Evolutionary conservation across 2,888 invertebrate genomes (phyloP).

Genomic region (Eupithecia pulchellata): DNA sequence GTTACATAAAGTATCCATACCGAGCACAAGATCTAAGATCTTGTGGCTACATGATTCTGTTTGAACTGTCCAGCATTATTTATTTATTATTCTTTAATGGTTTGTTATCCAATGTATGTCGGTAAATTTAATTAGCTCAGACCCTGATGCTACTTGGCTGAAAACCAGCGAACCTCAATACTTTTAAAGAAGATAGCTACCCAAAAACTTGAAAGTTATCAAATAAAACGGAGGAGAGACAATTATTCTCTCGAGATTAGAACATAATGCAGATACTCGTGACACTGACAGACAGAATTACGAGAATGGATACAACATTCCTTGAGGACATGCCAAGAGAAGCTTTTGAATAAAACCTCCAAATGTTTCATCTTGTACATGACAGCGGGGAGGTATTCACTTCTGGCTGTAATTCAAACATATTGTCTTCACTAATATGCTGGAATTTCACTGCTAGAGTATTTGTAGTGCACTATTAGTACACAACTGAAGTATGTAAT

Average conservation of each 20-base stretch:
- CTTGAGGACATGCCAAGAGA: conserved; percentile 8
- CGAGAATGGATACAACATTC: background rate
- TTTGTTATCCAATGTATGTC: background rate
- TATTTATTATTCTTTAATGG: too few species aligned
- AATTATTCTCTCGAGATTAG: background rate
- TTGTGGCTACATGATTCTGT: too few species aligned
- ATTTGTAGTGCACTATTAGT: conserved; percentile 32
- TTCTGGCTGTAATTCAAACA: conserved; percentile 47
- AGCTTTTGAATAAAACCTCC: background rate
- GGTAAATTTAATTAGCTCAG: background rate
- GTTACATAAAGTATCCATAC: too few species aligned
- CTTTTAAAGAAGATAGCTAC: background rate
- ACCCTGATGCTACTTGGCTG: background rate
- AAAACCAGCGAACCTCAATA: background rate
- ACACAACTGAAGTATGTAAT: conserved; percentile 8
- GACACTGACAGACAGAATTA: conserved; percentile 10
- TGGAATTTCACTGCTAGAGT: conserved; percentile 43
- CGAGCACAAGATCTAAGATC: too few species aligned
- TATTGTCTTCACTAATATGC: conserved; percentile 45
- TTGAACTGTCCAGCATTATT: too few species aligned
- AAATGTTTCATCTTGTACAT: conserved; percentile 11
- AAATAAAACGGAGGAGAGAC: background rate
- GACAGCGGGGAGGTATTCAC: conserved; percentile 28
- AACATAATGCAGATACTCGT: background rate
- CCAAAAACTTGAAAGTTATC: background rate